Conservation (phyloP, 2,888 invertebrate species). For the Tiliacea aurago region DNA sequence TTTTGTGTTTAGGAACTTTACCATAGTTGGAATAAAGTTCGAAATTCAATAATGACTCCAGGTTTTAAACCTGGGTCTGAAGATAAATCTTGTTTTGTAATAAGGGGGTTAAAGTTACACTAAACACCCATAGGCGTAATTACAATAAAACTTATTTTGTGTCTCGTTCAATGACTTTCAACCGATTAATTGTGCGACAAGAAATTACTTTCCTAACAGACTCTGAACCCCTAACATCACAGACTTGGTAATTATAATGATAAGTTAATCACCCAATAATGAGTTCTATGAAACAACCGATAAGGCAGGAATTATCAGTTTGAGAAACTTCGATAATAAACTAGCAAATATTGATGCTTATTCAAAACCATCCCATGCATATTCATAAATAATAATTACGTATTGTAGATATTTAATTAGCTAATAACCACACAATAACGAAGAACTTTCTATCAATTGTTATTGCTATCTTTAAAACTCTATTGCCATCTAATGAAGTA, state of each 20-base stretch:
- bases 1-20: too few relatives aligned
- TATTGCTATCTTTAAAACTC: constrained; percentile 23
- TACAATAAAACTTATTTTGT: too few relatives aligned
- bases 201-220: not conserved
- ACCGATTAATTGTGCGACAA: too few relatives aligned
- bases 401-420: constrained; percentile 12
- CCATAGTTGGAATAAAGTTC: too few relatives aligned
- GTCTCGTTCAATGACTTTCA: too few relatives aligned
- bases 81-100: too few relatives aligned
- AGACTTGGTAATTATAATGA: not conserved
- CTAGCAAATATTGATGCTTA: constrained; percentile 20
- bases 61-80: too few relatives aligned
- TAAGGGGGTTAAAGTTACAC: too few relatives aligned
- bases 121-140: too few relatives aligned
- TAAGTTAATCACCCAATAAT: constrained; percentile 15
- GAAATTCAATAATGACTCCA: too few relatives aligned
- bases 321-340: constrained; percentile 1
- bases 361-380: constrained; percentile 18
- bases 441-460: constrained; percentile 21
- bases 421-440: constrained; percentile 13
- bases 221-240: not conserved
- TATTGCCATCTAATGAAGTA: constrained; percentile 31
- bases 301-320: constrained; percentile 17
- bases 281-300: constrained; percentile 9
- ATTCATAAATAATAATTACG: constrained; percentile 19